Base-by-base conservation (phyloP, 2,888 invertebrate genomes). In the Ormyrus pomaceus region DNA sequence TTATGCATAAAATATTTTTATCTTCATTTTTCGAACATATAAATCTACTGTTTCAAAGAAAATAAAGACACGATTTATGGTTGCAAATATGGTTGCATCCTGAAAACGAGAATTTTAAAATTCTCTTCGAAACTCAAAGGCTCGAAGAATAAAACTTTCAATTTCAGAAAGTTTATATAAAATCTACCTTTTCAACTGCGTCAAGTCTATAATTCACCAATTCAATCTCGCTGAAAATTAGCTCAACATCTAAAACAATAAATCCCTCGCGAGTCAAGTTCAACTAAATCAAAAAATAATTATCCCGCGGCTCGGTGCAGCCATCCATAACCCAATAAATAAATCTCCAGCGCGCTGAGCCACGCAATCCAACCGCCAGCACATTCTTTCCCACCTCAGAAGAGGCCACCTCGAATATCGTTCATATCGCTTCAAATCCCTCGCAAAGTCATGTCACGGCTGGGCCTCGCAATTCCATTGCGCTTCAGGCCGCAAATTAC, bases 361-460 rank as follows among this genome's bases (percentile, higher is more conserved):
- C 34, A 34, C 34, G 34, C 34, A 34, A 34, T 34, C 34, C 4
- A 4, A 34, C 34, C 34, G 1, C 34, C 34, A 34, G 50, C 59
- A 55, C 69, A 48, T 68, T 73, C 55, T 58, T 73, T 34, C 34
- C 34, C 34, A 34, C 34, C 34, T 34, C 34, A 34, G 34, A 34
- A 4, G 34, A 34, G 34, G 34, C 34, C 34, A 34, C 34, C 34
- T 34, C 34, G 34, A 34, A 34, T 13, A 13, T 73, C 55, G 74
- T 79, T 72, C 79, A 51, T 58, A 74, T 74, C 56, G 74, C 59
- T 34, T 34, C 73, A 69, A 79, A 79, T 68, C 69, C 73, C 69
- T 68, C 50, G 13, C 58, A 48, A 9, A 45, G 50, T 68, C 68
- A 51, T 62, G 64, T 64, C 69, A 19, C 58, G 65, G 64, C 68